Percentiles rank a stretch among this genome's conserved stretches.
These are phyloP conservation scores for Encarsia formosa DNA, from an alignment of 2,888 invertebrate species.

Conservation along the genomic window DNA sequence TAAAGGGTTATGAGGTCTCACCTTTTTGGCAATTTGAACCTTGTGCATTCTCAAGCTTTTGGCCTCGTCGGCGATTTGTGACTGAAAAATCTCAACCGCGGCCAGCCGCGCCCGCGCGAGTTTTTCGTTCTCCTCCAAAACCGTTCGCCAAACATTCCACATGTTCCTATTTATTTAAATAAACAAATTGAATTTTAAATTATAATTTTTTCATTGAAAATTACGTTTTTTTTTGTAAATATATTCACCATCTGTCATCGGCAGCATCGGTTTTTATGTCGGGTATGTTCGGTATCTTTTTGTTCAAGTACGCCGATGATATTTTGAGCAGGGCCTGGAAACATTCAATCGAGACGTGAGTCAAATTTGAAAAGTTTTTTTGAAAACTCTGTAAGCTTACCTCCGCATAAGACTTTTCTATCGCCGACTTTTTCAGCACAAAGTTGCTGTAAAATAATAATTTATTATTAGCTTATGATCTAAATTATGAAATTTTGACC, in stretches of 20 bases:
- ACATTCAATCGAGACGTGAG: no score
- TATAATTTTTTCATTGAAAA: neutral
- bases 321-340: slow-evolving; percentile 80
- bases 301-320: slow-evolving; percentile 85
- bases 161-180: slow-evolving; percentile 70
- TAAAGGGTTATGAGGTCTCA: no score
- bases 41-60: slow-evolving; percentile 82
- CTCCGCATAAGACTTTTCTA: slow-evolving; percentile 94
- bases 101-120: slow-evolving; percentile 84
- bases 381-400: slow-evolving; percentile 60
- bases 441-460: slow-evolving; percentile 62
- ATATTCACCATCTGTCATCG: slow-evolving; percentile 82
- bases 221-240: no score
- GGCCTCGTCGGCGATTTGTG: slow-evolving; percentile 90
- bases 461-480: neutral
- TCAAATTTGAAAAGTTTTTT: no score
- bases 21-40: slow-evolving; percentile 76
- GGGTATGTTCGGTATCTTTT: slow-evolving; percentile 89
- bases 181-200: neutral
- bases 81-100: slow-evolving; percentile 91
- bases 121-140: slow-evolving; percentile 92
- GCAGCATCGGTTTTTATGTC: slow-evolving; percentile 86
- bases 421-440: slow-evolving; percentile 83
- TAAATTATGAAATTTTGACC: no score
- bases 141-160: slow-evolving; percentile 96